Percentiles rank a stretch among this genome's conserved stretches.
Evolutionary conservation across 1,140 invertebrate genomes (phyloP).

Genomic region (Neodiprion lecontei): DNA sequence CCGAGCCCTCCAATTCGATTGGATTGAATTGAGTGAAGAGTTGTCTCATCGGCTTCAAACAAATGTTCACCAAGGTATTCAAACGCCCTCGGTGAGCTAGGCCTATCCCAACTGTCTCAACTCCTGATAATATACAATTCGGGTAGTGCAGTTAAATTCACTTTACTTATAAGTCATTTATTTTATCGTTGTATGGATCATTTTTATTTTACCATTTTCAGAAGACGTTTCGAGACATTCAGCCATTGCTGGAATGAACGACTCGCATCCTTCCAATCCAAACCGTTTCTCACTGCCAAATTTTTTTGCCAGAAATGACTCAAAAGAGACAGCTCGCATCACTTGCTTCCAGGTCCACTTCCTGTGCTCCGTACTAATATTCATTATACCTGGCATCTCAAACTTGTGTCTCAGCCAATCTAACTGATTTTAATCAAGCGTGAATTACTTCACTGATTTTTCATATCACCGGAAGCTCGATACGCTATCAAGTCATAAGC

Average conservation of each 20-base stretch:
- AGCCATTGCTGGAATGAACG: conserved; percentile 86
- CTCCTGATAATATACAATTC: conserved; percentile 58
- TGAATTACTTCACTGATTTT: no score
- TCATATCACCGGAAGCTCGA: no score
- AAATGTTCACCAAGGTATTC: conserved; percentile 91
- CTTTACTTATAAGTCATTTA: not conserved
- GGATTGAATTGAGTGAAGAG: conserved; percentile 84
- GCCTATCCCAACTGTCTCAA: conserved; percentile 85
- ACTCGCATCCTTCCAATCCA: conserved; percentile 91
- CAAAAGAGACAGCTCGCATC: conserved; percentile 81
- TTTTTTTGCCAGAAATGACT: conserved; percentile 87
- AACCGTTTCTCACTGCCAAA: conserved; percentile 92
- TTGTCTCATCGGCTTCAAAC: conserved; percentile 83
- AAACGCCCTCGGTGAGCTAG: conserved; percentile 93
- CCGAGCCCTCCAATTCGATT: conserved; percentile 61
- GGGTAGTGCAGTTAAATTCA: conserved; percentile 26
- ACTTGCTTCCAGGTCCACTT: conserved; percentile 74
- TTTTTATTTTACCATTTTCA: conserved; percentile 58
- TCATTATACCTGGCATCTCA: conserved; percentile 76
- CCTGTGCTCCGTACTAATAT: conserved; percentile 74
- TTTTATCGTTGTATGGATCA: not conserved
- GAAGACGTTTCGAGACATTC: conserved; percentile 87
- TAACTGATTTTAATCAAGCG: conserved; percentile 57
- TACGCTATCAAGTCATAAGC: no score
- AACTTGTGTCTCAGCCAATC: conserved; percentile 84